Base-by-base conservation (phyloP, 2,888 invertebrate species). In the Lepas anatifera region DNA sequence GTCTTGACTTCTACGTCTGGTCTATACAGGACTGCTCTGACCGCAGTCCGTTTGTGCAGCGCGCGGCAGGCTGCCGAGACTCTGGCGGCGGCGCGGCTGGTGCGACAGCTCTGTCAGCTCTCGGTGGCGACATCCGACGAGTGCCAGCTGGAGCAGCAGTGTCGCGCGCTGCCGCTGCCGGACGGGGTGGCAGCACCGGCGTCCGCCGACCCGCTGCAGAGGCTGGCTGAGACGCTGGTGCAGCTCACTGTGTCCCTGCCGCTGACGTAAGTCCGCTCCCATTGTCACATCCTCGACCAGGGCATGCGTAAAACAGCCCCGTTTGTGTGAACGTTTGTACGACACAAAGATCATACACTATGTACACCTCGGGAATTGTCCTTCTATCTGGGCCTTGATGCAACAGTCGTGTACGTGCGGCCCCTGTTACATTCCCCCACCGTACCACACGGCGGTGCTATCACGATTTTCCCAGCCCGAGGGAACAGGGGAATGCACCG, bases 31-130 rank as follows among this genome's bases (percentile, higher is more conserved):
- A n/a, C n/a, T n/a, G n/a, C n/a, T n/a, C n/a, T n/a, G n/a, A n/a
- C n/a, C n/a, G n/a, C n/a, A n/a, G n/a, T n/a, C n/a, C n/a, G 89
- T 90, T 78, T 91, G 95, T 79, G 92, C 92, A 94, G 77, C 95
- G 95, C 0, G 92, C 91, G 77, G 84, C 87, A 58, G 81, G 86
- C 70, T 87, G 87, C 32, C 85, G 86, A 18, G 84, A 89, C 39
- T 86, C 88, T 73, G 89, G 90, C 0, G 91, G 92, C 78, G 74
- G 75, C 25, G 70, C 69, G n/a, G 74, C 75, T 32, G 73, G 74
- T 41, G 72, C 69, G 46, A 72, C 75, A 48, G 70, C 74, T 27
- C 68, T 70, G 18, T 13, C 50, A 50, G 73, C 72, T 10, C 69
- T 76, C 69, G 75, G 77, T 35, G 74, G 74, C n/a, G 75, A 78